Evolutionary conservation across 2,797 vertebrate species (phyloP), one percentile per base, ranked within the genome.

Genomic region (Microtus californicus): DNA sequence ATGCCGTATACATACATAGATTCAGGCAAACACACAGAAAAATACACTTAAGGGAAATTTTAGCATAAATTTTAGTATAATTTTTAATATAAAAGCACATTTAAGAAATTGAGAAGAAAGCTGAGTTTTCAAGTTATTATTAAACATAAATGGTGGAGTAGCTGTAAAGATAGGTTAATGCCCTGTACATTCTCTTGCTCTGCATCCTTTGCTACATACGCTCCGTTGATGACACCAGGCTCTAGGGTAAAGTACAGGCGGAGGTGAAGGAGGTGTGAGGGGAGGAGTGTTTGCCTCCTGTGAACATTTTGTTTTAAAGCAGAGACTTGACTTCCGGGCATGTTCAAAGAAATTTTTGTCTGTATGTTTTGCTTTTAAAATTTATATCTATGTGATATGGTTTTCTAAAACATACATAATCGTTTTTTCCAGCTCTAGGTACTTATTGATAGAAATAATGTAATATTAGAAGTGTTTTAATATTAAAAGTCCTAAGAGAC

Each of bases 401-500:
- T 95, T 95, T 93, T 34, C 83, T 34, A 89, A 97, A 93, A 87
- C 71, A 27, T 93, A 21, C 37, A 14, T 81, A 92, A 43, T 92
- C 8, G 40, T 6, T 93, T 94, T 83, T 56, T 56, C n/a, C 45
- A 45, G 2, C 81, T 91, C 8, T 59, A 45, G 78, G 10, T 93
- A 88, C 65, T 48, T 93, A 61, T 17, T 54, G 45, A 54, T 51
- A 69, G 31, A 37, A 71, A 54, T 87, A 54, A 48, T 81, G 63
- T 73, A 51, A 43, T 77, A 9, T 90, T 54, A n/a, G 45, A 85
- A 8, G 31, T 92, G 27, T 59, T 93, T 48, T 89, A 40, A 31
- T 65, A 37, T 85, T 80, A 87, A 82, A 40, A 85, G 6, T 73
- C 63, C 25, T 87, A 80, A 31, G 23, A 76, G 63, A 90, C 14